Evolutionary conservation across 2,888 invertebrate species (phyloP).

Genomic region (Drosophila melanosoma): DNA sequence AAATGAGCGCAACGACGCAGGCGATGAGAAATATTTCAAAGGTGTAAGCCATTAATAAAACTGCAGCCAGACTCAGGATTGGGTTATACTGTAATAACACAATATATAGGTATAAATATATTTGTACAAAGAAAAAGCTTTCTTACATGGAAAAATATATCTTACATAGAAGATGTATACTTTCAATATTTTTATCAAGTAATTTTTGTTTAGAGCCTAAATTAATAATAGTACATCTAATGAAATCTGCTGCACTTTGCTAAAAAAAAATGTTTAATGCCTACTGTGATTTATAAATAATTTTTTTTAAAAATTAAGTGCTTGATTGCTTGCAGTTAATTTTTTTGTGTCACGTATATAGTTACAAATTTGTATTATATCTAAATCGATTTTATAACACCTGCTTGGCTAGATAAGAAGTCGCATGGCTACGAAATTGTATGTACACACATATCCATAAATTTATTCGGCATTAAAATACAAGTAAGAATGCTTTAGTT

Average conservation of each 20-base stretch:
- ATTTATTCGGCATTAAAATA: not conserved
- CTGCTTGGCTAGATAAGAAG: conserved; percentile 27
- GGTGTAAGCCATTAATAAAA: conserved; percentile 74
- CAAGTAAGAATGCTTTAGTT: no score
- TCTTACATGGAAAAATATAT: not conserved
- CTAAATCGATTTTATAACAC: conserved; percentile 36
- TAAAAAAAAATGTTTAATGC: not conserved
- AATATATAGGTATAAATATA: not conserved
- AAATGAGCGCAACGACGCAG: conserved; percentile 79
- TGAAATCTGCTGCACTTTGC: not conserved
- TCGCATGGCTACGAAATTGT: conserved; percentile 17
- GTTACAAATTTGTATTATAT: conserved; percentile 24
- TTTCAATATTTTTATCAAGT: not conserved
- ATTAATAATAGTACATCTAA: not conserved
- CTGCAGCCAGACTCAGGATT: not conserved
- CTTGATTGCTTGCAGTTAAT: not conserved
- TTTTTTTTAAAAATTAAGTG: not conserved
- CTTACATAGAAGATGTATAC: not conserved
- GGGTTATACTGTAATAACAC: conserved; percentile 8
- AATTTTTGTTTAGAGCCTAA: not conserved
- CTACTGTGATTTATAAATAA: not conserved
- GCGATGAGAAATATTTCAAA: conserved; percentile 83
- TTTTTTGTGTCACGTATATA: not conserved
- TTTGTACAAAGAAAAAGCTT: not conserved
- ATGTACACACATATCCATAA: not conserved